Conservation (phyloP, 2,113 vertebrate species). For the Passer montanus region DNA sequence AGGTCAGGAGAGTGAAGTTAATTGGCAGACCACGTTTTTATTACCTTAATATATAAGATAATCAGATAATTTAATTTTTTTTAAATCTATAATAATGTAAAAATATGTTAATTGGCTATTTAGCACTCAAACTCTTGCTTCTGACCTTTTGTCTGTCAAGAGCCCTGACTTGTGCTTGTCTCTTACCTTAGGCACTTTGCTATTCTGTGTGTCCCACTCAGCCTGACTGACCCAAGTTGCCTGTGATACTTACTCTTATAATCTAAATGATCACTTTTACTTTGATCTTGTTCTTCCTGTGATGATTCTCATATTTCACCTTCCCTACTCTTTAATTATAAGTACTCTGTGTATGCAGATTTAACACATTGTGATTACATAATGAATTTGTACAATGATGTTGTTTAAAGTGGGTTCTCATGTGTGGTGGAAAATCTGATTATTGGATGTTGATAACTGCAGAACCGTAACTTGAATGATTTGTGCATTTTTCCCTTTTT, state of each 20-base stretch:
- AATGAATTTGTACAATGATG: neutral
- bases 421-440: neutral
- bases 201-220: neutral
- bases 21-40: conserved; percentile 19
- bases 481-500: neutral
- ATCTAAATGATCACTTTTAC: neutral
- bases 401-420: neutral
- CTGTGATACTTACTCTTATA: neutral
- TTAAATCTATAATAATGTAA: conserved; percentile 14
- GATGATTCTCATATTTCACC: neutral
- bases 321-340: neutral
- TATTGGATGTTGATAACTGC: neutral
- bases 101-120: conserved; percentile 53
- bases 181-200: neutral
- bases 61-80: conserved; percentile 23
- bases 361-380: neutral
- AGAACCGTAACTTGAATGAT: neutral
- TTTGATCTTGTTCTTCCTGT: neutral
- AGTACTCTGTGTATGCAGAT: neutral
- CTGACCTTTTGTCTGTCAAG: conserved; percentile 43
- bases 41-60: conserved; percentile 60
- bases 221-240: neutral
- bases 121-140: conserved; percentile 41
- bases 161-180: neutral
- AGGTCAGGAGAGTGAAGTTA: conserved; percentile 15